Base-by-base conservation (phyloP, 2,888 invertebrate species). In the Tuta absoluta region DNA sequence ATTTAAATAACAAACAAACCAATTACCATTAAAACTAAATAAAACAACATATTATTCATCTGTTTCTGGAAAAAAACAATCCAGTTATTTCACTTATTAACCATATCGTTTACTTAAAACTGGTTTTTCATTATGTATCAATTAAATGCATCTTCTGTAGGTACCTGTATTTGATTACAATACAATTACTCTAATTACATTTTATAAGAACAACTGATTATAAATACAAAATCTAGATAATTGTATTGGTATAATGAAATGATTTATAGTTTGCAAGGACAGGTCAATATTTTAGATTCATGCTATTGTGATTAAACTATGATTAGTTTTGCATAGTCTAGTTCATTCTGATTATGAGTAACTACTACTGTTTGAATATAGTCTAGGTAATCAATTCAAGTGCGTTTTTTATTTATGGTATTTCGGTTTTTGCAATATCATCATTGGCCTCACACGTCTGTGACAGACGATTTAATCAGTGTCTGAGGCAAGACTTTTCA, bases 221-320 rank as follows among this genome's bases (percentile, higher is more conserved):
- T 17, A 49, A 49, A 49, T 21, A 51, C 19, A 21, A 21, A 4
- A 51, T 21, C 23, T 21, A 51, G 51, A 23, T 51, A 51, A 51
- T 51, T 23, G 51, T 23, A 8, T 41, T 41, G 10, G 51, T 51
- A 51, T 21, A 21, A 51, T 51, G 51, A 21, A 51, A 51, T 51
- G 21, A 51, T 51, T 23, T 12, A 23, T 23, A 12, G 23, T 51
- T 51, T 11, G 51, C 51, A 51, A 21, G 51, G 21, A 51, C 51
- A 51, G 21, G 51, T 21, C 12, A 21, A 23, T 21, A 51, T 12
- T 11, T 10, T 23, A 21, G 51, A 19, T 51, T 23, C 51, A 21
- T 23, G 21, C 23, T 2, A 11, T 51, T 11, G 41, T 41, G 11
- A 41, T 41, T 41, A 41, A 14, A 41, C 41, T 14, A 41, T 41